Conservation (phyloP, 2,888 invertebrate genomes). For the Diarsia mendica region DNA sequence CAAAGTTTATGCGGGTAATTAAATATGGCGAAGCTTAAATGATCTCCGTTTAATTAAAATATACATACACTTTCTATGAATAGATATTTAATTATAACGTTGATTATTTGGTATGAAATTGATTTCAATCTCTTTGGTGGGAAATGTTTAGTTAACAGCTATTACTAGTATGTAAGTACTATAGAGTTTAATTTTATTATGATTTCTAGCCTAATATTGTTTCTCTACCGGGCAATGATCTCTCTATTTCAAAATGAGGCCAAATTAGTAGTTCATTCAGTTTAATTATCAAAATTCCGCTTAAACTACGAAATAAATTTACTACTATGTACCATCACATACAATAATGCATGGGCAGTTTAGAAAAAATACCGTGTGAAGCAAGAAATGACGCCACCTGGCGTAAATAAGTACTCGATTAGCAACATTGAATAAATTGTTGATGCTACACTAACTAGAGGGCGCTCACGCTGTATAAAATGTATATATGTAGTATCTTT, state of each 20-base stretch:
- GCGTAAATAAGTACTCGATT: too few relatives aligned
- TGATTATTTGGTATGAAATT: constrained; percentile 43
- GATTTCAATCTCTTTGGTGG: constrained; percentile 37
- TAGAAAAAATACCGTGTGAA: too few relatives aligned
- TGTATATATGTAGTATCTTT: too few relatives aligned
- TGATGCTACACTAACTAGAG: too few relatives aligned
- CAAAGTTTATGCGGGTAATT: constrained; percentile 9
- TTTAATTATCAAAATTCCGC: background rate
- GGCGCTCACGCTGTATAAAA: too few relatives aligned
- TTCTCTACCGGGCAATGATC: background rate
- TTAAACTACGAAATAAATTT: background rate
- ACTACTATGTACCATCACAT: too few relatives aligned
- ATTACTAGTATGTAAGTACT: background rate
- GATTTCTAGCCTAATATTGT: background rate
- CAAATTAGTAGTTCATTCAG: too few relatives aligned
- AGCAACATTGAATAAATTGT: too few relatives aligned
- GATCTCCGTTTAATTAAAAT: constrained; percentile 49
- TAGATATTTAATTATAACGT: constrained; percentile 39
- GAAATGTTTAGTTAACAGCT: background rate
- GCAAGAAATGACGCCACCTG: too few relatives aligned
- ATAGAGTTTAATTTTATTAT: background rate
- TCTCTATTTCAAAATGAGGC: background rate
- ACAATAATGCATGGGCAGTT: too few relatives aligned
- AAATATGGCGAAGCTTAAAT: constrained; percentile 29
- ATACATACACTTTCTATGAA: constrained; percentile 58